Evolutionary conservation across 2,888 invertebrate species (phyloP).

Genomic region (Neria commutata): DNA sequence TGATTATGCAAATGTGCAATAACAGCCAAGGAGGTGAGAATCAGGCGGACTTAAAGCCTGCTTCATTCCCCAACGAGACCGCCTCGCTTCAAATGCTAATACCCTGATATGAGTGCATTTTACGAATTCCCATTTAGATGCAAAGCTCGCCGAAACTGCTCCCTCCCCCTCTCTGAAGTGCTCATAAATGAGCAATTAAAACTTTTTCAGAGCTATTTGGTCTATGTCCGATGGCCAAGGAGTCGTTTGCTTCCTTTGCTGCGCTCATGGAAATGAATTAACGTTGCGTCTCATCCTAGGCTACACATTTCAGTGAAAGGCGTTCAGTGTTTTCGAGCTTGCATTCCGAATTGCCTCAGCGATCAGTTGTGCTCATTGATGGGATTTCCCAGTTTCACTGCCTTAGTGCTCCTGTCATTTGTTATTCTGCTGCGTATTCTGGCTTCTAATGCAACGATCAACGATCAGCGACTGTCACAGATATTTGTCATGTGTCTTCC

Average conservation of each 20-base stretch:
- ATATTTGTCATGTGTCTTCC: conserved; percentile 50
- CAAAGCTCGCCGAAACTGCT: neutral
- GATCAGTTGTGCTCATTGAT: too few relatives aligned
- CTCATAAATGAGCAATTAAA: conserved; percentile 5
- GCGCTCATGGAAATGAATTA: too few relatives aligned
- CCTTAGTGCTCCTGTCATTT: too few relatives aligned
- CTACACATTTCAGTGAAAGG: neutral
- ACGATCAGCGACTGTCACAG: conserved; percentile 53
- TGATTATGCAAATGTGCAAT: conserved; percentile 8
- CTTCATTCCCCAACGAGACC: neutral
- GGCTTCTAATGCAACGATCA: conserved; percentile 17
- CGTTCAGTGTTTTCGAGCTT: too few relatives aligned
- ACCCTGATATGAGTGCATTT: neutral
- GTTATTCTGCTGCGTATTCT: neutral
- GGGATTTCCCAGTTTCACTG: too few relatives aligned
- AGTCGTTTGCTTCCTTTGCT: too few relatives aligned
- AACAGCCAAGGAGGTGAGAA: neutral
- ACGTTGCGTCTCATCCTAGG: too few relatives aligned
- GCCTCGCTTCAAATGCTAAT: neutral
- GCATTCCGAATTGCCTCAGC: too few relatives aligned
- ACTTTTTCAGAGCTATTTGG: neutral
- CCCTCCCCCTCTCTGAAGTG: too few relatives aligned
- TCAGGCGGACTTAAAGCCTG: neutral
- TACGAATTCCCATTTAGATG: neutral
- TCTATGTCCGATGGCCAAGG: neutral